phyloP scores from a whole-genome alignment of 2,113 vertebrate species.

The Stegastes partitus region DNA sequence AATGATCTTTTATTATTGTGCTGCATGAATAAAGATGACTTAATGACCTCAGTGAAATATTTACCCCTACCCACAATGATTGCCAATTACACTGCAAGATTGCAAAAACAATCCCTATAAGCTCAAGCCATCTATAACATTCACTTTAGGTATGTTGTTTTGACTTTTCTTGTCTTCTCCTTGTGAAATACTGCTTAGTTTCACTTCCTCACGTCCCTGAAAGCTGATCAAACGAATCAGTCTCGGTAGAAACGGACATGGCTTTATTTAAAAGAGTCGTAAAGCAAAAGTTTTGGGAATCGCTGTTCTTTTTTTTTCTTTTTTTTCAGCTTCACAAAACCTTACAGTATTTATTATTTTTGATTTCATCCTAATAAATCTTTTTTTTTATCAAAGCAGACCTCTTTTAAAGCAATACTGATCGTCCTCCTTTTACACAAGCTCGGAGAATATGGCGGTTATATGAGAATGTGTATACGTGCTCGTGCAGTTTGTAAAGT shows the following conservation, averaged over 20 bases:
- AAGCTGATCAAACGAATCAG: not conserved
- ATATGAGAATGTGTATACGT: conserved; percentile 49
- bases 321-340: not conserved
- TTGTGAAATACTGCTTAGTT: not conserved
- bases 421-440: conserved; percentile 31
- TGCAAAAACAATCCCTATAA: too few species aligned
- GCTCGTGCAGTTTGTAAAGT: conserved; percentile 28
- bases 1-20: too few species aligned
- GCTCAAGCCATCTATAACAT: too few species aligned
- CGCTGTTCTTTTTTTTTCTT: not conserved
- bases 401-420: conserved; percentile 4
- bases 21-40: too few species aligned
- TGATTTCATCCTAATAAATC: not conserved
- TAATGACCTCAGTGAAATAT: too few species aligned
- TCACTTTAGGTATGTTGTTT: too few species aligned
- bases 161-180: not conserved
- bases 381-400: not conserved
- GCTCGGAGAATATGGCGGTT: conserved; percentile 41
- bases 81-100: too few species aligned
- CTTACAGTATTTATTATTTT: not conserved
- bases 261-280: not conserved
- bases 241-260: not conserved
- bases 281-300: not conserved
- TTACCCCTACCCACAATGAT: too few species aligned
- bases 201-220: not conserved